Evolutionary conservation across 2,113 vertebrate species (phyloP), one percentile per base, ranked within the genome.

Genomic region (Chelonoidis abingdonii): DNA sequence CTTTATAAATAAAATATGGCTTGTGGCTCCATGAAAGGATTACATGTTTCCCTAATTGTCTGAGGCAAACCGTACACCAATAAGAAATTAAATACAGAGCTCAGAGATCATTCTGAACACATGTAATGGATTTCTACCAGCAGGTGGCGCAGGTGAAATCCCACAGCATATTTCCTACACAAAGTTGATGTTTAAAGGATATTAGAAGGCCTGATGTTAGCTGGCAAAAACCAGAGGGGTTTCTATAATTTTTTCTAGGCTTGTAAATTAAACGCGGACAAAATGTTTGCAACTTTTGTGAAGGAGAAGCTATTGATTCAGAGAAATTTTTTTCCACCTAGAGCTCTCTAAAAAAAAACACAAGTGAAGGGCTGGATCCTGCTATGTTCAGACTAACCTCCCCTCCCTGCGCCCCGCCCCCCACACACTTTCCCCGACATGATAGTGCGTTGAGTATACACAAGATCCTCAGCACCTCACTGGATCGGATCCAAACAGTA

Each of bases 11-110:
- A 80, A 88, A 90, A 86, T 2, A 56, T 38, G 44, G 59, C n/a
- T 86, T 78, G 92, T 86, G 93, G 91, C 2, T 89, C 87, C 88
- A 84, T 78, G 90, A 38, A 72, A 92, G 90, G 86, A 88, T 38
- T 69, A 9, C 59, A 54, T 3, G 17, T 50, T n/a, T 57, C 0
- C 0, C 50, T 91, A 3, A 24, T 86, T 86, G 17, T 16, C 2
- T 10, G 13, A n/a, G 22, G 2, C 83, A 25, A 54, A 35, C 59
- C 31, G 0, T 14, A 31, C 4, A 56, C 47, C 1, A 54, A 0
- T 6, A n/a, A 0, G 0, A 35, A 56, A 84, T 83, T 59, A 41
- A 83, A 10, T 29, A 47, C n/a, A 17, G 16, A 44, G 38, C 81
- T 10, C 8, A 8, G 38, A 44, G 81, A 27, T 57, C 19, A 57